phyloP scores from a whole-genome alignment of 2,888 invertebrate genomes.

The Tortricodes alternella region DNA sequence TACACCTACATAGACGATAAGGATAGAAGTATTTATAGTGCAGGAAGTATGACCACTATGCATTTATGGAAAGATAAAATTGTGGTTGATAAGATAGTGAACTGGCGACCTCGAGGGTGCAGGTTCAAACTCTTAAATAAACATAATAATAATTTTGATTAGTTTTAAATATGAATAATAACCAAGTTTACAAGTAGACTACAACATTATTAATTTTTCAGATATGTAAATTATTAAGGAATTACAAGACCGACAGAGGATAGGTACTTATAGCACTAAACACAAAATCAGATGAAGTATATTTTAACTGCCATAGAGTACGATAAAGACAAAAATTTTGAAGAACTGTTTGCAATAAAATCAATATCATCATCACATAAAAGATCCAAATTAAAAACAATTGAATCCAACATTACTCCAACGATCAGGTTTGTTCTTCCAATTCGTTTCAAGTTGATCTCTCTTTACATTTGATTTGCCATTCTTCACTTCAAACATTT shows the following conservation, averaged over 20 bases:
- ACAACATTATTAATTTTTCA: too few relatives aligned
- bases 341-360: background rate
- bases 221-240: too few relatives aligned
- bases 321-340: background rate
- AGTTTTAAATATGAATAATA: too few relatives aligned
- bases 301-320: too few relatives aligned
- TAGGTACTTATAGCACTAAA: too few relatives aligned
- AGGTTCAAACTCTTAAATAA: too few relatives aligned
- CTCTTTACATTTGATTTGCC: background rate
- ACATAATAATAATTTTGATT: too few relatives aligned
- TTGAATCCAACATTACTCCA: background rate
- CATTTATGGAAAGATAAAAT: background rate
- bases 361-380: background rate
- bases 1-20: background rate
- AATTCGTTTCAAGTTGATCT: background rate
- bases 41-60: background rate
- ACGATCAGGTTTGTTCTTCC: background rate
- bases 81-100: background rate
- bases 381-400: background rate
- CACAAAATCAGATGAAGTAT: too few relatives aligned
- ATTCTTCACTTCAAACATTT: background rate
- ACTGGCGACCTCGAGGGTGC: background rate
- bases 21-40: slow-evolving; percentile 3
- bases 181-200: too few relatives aligned
- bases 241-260: too few relatives aligned